phyloP scores from a whole-genome alignment of 2,888 invertebrate genomes.

The Morpho helenor region DNA sequence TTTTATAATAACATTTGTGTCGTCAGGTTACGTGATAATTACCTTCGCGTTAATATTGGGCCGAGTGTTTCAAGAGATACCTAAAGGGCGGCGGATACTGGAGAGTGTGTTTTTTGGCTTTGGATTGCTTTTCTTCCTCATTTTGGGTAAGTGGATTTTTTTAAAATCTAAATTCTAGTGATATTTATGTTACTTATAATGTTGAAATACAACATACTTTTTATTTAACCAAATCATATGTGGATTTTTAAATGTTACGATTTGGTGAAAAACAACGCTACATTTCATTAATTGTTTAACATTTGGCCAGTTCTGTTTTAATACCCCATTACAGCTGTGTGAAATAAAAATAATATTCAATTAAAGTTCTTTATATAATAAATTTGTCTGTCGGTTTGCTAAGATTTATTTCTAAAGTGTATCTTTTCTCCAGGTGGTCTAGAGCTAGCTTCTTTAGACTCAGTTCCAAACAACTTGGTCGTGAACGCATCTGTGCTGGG shows the following conservation, averaged over 20 bases:
- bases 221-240: too few species aligned
- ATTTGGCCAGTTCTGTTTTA: too few species aligned
- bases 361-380: too few species aligned
- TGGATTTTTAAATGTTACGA: too few species aligned
- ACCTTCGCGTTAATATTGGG: constrained; percentile 83
- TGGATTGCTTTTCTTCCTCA: constrained; percentile 83
- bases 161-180: background rate
- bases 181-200: background rate
- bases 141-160: constrained; percentile 72
- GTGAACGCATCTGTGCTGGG: constrained; percentile 87
- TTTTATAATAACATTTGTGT: background rate
- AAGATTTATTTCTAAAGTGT: background rate
- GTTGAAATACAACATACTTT: too few species aligned
- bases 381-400: too few species aligned
- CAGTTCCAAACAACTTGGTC: constrained; percentile 82
- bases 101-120: constrained; percentile 85
- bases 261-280: too few species aligned
- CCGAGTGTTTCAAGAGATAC: constrained; percentile 82
- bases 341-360: too few species aligned
- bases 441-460: constrained; percentile 85
- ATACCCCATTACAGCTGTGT: too few species aligned
- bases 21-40: constrained; percentile 82
- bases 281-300: too few species aligned
- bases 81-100: constrained; percentile 79
- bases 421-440: constrained; percentile 75